phyloP scores from a whole-genome alignment of 2,888 invertebrate genomes.

The Sesia apiformis region DNA sequence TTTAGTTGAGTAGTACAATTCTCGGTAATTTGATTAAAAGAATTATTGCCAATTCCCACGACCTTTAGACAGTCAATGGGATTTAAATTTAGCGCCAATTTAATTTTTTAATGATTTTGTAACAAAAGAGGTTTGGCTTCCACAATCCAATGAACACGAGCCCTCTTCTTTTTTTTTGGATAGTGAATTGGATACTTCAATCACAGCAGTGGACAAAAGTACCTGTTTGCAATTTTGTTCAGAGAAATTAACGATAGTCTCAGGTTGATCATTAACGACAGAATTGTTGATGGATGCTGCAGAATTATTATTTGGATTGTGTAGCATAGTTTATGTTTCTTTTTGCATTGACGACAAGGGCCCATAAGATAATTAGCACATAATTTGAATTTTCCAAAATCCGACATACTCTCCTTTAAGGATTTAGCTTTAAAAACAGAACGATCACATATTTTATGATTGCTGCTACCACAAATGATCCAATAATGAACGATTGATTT shows the following conservation, averaged over 20 bases:
- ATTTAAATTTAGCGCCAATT: constrained; percentile 5
- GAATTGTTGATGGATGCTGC: not conserved
- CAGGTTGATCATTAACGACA: not conserved
- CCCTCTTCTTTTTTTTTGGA: constrained; percentile 5
- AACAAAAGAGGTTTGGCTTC: constrained; percentile 14
- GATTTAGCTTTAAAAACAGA: constrained; percentile 1
- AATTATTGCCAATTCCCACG: constrained; percentile 8
- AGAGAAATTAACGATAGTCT: not conserved
- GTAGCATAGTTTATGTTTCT: not conserved
- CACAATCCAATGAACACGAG: constrained; percentile 11
- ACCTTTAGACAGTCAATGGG: constrained; percentile 7
- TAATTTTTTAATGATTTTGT: constrained; percentile 6
- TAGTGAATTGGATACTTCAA: constrained; percentile 10
- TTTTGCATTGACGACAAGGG: not conserved
- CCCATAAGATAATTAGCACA: constrained; percentile 1
- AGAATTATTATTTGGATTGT: not conserved
- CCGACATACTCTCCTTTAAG: not conserved
- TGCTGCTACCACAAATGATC: not conserved
- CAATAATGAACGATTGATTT: not conserved
- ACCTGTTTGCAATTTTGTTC: not conserved
- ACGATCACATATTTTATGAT: constrained; percentile 6
- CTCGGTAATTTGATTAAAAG: not conserved
- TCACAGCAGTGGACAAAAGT: constrained; percentile 11
- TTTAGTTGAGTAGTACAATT: constrained; percentile 2
- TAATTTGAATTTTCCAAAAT: constrained; percentile 1